Percentiles rank a stretch among this genome's conserved stretches.
These are phyloP conservation scores for Amphibalanus amphitrite DNA, from an alignment of 1,140 invertebrate species.

Conservation along the genomic window DNA sequence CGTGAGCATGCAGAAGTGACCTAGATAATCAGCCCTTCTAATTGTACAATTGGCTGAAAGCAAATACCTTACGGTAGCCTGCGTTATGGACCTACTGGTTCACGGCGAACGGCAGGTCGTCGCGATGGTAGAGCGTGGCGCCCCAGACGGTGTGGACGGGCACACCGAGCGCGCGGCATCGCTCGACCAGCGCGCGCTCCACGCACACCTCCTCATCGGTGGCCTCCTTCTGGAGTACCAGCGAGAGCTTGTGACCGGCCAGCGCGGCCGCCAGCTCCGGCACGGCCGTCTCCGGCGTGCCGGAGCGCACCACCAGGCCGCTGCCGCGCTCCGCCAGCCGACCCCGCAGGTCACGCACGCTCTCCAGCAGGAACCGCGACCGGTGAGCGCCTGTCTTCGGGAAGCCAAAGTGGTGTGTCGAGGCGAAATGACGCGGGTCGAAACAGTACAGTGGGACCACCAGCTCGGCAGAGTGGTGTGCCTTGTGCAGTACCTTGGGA, in stretches of 20 bases:
- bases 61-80: too few relatives aligned
- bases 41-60: too few relatives aligned
- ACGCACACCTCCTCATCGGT: slow-evolving; percentile 27
- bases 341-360: too few relatives aligned
- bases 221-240: slow-evolving; percentile 25
- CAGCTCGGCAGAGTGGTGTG: too few relatives aligned
- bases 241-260: slow-evolving; percentile 15
- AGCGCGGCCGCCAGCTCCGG: slow-evolving; percentile 22
- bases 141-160: slow-evolving; percentile 25
- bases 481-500: too few relatives aligned
- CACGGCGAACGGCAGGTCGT: slow-evolving; percentile 26
- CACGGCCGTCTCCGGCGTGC: slow-evolving; percentile 25
- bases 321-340: not conserved
- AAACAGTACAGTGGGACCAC: too few relatives aligned
- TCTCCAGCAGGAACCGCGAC: too few relatives aligned
- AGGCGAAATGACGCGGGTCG: too few relatives aligned
- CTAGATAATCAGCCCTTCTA: too few relatives aligned
- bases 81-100: slow-evolving; percentile 8
- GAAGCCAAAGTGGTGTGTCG: too few relatives aligned
- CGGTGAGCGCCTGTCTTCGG: too few relatives aligned
- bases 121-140: slow-evolving; percentile 25
- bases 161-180: slow-evolving; percentile 19
- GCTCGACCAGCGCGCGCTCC: slow-evolving; percentile 21
- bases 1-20: too few relatives aligned
- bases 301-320: slow-evolving; percentile 20